Evolutionary conservation across 2,888 invertebrate genomes (phyloP).

Genomic region (Hylaea fasciaria): DNA sequence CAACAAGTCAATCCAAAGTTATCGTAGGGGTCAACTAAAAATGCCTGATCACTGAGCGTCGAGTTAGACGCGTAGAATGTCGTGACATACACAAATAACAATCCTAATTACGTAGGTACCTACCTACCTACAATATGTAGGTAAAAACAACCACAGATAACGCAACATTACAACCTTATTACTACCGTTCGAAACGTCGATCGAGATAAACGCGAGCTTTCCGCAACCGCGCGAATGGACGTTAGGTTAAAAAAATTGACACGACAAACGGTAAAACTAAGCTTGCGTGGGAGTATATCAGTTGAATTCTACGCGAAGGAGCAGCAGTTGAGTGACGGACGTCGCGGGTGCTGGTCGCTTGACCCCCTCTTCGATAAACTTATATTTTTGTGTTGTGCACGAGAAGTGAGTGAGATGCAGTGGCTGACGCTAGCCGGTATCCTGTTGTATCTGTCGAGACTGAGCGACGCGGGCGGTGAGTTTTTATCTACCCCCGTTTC

Average conservation of each 20-base stretch:
- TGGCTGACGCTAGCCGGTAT: constrained; percentile 67
- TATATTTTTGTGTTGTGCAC: constrained; percentile 63
- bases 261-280: constrained; percentile 55
- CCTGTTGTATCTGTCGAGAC: constrained; percentile 62
- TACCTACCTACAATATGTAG: not conserved
- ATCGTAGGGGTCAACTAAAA: too few relatives aligned
- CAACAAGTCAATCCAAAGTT: too few relatives aligned
- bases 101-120: too few relatives aligned
- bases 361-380: constrained; percentile 36
- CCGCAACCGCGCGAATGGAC: constrained; percentile 34
- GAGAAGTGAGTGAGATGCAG: constrained; percentile 73
- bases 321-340: constrained; percentile 65
- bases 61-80: too few relatives aligned
- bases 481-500: constrained; percentile 35
- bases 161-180: constrained; percentile 29
- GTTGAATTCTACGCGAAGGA: constrained; percentile 56
- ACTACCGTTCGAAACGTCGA: constrained; percentile 3
- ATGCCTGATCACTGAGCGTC: too few relatives aligned
- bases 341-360: constrained; percentile 58
- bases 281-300: constrained; percentile 65
- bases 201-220: constrained; percentile 35
- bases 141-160: not conserved
- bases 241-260: constrained; percentile 47
- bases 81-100: too few relatives aligned
- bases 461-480: constrained; percentile 68